Base-by-base conservation (phyloP, 1,140 invertebrate species). In the Brevipalpus yothersi region DNA sequence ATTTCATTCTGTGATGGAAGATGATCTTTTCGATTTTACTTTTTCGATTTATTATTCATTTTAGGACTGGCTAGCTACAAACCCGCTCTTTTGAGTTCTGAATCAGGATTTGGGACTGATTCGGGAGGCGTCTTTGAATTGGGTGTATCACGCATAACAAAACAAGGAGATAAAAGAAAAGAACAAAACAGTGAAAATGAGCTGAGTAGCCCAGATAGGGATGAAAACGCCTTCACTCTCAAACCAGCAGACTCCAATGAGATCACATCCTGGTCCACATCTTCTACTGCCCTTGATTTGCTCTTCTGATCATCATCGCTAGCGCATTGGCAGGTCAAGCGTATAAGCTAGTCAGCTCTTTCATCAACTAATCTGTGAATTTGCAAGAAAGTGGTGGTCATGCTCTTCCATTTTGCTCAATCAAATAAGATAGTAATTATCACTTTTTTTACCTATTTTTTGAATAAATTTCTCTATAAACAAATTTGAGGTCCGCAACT, bases 251-350 rank as follows among this genome's bases (percentile, higher is more conserved):
- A 77, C 57, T 70, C 74, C 41, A 68, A 68, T 56, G 72, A 77
- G 41, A 75, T 72, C 2, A 73, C 75, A 41, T 76, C 77, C 2
- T 81, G 79, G 74, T 65, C 64, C 21, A 75, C 77, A 49, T 76
- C 78, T 58, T 78, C 79, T 64, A 77, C 77, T 53, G 77, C 78
- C 41, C 75, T 77, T 5, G 79, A 81, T 69, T 71, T 81, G 65
- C 72, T 81, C 53, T 81, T 77, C 64, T 77, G 67, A 74, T 51
- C 21, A 19, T 15, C 12, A 45, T 13, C 43, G 43, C 43, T 15
- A 45, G 43, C 31, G 31, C 31, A 31, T 31, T 31, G 5, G 31
- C 31, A 31, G 31, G 31, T 31, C 31, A 31, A 31, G 31, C 31
- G 31, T 31, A 31, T 5, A 31, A 31, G 31, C 31, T 31, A 31